Conservation (phyloP, 1,140 invertebrate species). For the Argopecten irradians region DNA sequence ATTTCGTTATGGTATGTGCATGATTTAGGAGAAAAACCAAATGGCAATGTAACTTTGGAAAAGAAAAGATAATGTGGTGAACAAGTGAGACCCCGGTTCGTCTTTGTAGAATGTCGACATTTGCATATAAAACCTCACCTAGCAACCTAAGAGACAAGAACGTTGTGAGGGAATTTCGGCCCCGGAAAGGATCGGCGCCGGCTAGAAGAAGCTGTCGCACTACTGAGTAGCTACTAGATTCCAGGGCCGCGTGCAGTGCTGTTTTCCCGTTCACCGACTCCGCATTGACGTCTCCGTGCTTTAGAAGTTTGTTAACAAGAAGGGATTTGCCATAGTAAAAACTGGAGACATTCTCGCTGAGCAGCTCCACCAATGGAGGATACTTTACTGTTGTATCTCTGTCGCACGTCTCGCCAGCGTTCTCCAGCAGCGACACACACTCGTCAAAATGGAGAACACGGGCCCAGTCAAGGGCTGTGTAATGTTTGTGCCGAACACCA, state of each 20-base stretch:
- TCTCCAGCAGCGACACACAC: neutral
- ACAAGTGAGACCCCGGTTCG: neutral
- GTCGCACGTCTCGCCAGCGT: neutral
- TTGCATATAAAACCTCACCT: neutral
- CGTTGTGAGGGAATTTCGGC: neutral
- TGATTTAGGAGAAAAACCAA: neutral
- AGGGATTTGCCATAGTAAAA: neutral
- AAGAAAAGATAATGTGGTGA: neutral
- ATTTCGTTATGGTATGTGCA: neutral
- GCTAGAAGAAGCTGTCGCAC: neutral
- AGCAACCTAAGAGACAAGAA: neutral
- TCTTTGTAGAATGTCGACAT: neutral
- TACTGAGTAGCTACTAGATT: neutral
- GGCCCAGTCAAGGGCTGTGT: neutral
- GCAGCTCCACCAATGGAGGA: neutral
- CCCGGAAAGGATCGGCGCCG: neutral
- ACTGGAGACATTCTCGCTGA: neutral
- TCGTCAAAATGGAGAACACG: neutral
- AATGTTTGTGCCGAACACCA: neutral
- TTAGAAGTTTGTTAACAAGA: neutral
- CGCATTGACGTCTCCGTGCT: neutral
- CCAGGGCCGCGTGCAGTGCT: neutral
- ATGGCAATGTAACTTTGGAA: neutral
- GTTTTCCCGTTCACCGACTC: slow-evolving; percentile 1
- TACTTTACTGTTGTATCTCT: neutral